Evolutionary conservation across 2,797 vertebrate genomes (phyloP).

Genomic region (Takifugu rubripes): DNA sequence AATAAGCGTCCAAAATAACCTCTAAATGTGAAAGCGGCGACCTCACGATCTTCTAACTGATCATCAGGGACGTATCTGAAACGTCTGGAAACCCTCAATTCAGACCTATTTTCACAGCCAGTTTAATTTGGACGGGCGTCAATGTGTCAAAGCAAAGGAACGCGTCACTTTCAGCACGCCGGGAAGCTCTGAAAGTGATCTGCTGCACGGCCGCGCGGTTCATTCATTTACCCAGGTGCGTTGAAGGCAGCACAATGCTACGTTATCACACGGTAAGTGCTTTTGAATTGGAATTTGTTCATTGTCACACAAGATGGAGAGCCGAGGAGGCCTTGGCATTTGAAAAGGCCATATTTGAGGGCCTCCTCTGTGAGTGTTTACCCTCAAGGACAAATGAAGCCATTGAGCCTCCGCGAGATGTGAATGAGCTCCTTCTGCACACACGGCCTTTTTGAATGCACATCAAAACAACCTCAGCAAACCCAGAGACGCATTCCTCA

Average conservation of each 20-base stretch:
- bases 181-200: constrained; percentile 40
- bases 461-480: constrained; percentile 79
- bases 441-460: constrained; percentile 70
- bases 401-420: constrained; percentile 72
- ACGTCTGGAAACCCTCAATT: background rate
- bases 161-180: constrained; percentile 55
- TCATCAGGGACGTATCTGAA: no score
- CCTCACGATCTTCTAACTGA: no score
- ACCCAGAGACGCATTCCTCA: constrained; percentile 74
- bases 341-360: constrained; percentile 76
- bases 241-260: constrained; percentile 56
- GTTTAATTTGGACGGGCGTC: constrained; percentile 32
- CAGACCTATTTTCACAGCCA: background rate
- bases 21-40: no score
- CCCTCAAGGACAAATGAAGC: constrained; percentile 78
- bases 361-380: constrained; percentile 76
- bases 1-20: no score
- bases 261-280: constrained; percentile 69
- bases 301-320: constrained; percentile 76
- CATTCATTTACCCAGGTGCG: constrained; percentile 72
- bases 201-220: constrained; percentile 40
- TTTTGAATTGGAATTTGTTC: constrained; percentile 75
- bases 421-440: constrained; percentile 81
- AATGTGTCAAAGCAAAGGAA: constrained; percentile 22
- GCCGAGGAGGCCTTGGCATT: constrained; percentile 65